phyloP scores from a whole-genome alignment of 2,888 invertebrate species.

The Aethes cnicana region DNA sequence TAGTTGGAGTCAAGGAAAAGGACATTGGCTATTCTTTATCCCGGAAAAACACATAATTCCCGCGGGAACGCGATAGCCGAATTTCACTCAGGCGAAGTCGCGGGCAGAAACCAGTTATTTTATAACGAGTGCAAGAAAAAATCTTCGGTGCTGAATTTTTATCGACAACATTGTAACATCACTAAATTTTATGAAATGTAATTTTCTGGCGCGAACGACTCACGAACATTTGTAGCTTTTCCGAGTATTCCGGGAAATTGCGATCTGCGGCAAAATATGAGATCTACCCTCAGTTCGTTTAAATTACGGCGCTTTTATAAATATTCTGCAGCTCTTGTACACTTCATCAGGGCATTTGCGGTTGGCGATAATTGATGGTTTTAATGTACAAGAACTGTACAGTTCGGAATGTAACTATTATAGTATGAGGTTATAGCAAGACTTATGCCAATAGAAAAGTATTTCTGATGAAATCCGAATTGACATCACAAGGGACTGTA shows the following conservation, averaged over 20 bases:
- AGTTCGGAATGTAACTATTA: no score
- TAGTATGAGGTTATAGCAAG: no score
- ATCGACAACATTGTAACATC: slow-evolving; percentile 41
- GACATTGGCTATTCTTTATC: no score
- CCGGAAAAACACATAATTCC: no score
- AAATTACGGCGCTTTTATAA: slow-evolving; percentile 73
- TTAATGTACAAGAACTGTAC: slow-evolving; percentile 16
- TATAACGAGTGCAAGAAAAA: no score
- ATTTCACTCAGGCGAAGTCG: no score
- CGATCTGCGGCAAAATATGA: slow-evolving; percentile 72
- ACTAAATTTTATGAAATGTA: slow-evolving; percentile 79
- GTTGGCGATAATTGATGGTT: slow-evolving; percentile 26
- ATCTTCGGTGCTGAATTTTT: background rate
- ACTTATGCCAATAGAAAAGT: no score
- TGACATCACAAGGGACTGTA: no score
- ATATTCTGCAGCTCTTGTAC: slow-evolving; percentile 52
- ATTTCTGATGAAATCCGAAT: no score
- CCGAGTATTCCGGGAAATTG: slow-evolving; percentile 79
- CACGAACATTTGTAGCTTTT: slow-evolving; percentile 80
- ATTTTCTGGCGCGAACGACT: slow-evolving; percentile 77
- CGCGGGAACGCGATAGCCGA: no score
- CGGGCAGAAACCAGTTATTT: no score
- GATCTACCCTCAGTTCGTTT: slow-evolving; percentile 72
- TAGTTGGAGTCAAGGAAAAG: no score
- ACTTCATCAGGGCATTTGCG: slow-evolving; percentile 27